Conservation (phyloP, 2,888 invertebrate genomes). For the Entomobrya proxima region DNA sequence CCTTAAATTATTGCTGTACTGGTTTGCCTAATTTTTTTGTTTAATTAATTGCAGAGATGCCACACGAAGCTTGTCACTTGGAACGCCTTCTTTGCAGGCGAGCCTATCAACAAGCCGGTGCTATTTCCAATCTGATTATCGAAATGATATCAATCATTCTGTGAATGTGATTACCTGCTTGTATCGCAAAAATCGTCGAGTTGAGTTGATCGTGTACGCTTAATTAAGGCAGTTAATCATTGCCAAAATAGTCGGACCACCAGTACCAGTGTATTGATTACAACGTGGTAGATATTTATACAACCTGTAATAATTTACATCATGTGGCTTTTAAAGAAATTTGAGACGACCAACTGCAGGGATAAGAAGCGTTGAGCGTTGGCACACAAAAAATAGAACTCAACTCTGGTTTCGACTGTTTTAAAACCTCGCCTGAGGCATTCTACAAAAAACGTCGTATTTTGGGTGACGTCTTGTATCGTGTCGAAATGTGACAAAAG, state of each 20-base stretch:
- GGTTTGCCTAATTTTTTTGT: neutral
- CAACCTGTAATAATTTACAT: slow-evolving; percentile 3
- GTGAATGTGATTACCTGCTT: neutral
- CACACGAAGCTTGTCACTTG: neutral
- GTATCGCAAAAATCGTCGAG: neutral
- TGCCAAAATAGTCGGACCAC: neutral
- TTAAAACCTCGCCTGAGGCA: slow-evolving; percentile 29
- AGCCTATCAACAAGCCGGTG: slow-evolving; percentile 14
- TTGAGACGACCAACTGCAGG: neutral
- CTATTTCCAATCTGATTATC: slow-evolving; percentile 6
- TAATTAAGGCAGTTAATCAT: neutral
- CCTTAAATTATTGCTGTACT: neutral
- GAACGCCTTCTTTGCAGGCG: neutral
- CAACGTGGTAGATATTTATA: neutral
- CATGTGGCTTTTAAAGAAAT: slow-evolving; percentile 21
- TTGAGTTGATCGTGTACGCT: neutral
- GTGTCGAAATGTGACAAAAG: slow-evolving; percentile 42
- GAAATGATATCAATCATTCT: slow-evolving; percentile 36
- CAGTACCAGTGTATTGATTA: slow-evolving; percentile 12
- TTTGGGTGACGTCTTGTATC: slow-evolving; percentile 20
- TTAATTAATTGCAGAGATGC: slow-evolving; percentile 23
- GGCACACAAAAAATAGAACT: neutral
- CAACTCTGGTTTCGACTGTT: neutral
- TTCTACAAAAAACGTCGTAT: neutral
- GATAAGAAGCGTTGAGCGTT: neutral